These are phyloP conservation scores for Trematomus bernacchii DNA, from an alignment of 2,797 vertebrate genomes.

Conservation along the genomic window DNA sequence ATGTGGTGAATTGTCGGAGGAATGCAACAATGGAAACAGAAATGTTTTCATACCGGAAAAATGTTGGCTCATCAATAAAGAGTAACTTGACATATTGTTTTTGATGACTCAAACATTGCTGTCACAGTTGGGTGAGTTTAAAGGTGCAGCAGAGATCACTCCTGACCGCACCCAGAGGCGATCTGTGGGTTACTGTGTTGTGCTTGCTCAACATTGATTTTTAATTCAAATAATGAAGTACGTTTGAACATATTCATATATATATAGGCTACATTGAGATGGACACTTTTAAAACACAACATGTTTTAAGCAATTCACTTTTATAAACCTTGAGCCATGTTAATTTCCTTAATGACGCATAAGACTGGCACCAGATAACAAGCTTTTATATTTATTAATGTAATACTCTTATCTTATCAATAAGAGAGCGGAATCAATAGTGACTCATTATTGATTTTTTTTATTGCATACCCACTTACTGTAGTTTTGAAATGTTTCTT, in stretches of 20 bases:
- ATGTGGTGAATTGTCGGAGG: too few relatives aligned
- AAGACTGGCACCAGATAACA: neutral
- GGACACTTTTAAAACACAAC: neutral
- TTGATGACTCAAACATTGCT: neutral
- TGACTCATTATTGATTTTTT: neutral
- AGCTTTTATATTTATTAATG: neutral
- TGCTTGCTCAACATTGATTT: neutral
- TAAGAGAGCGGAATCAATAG: neutral
- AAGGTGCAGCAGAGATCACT: neutral
- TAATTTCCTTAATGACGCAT: slow-evolving; percentile 4
- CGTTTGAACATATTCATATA: too few relatives aligned
- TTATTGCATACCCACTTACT: neutral
- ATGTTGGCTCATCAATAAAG: neutral
- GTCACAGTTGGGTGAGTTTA: neutral
- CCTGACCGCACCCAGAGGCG: neutral
- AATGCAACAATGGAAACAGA: too few relatives aligned
- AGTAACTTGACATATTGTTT: neutral
- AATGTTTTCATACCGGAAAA: neutral
- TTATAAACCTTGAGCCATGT: slow-evolving; percentile 11
- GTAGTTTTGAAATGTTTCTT: neutral
- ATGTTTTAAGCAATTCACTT: neutral
- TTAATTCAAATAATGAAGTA: too few relatives aligned
- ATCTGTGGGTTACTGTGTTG: neutral
- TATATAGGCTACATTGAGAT: neutral
- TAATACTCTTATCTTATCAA: neutral